Evolutionary conservation across 2,113 vertebrate genomes (phyloP).

Genomic region (Perca schrenkii): DNA sequence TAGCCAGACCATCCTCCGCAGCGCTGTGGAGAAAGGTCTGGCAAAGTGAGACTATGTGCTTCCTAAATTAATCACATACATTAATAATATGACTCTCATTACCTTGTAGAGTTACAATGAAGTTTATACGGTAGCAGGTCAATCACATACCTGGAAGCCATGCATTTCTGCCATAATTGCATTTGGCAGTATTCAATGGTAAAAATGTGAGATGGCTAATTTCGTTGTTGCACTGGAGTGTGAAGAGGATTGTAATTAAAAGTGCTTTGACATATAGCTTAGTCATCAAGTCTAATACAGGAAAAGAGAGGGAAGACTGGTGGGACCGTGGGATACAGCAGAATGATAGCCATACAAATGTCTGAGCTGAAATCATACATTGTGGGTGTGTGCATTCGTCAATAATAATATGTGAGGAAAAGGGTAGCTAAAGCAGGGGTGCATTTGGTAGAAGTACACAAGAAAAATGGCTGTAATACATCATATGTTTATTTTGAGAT

Average conservation of each 20-base stretch:
- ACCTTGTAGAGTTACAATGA: constrained; percentile 56
- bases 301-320: constrained; percentile 26
- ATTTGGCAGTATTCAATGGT: constrained; percentile 71
- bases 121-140: constrained; percentile 50
- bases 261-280: constrained; percentile 48
- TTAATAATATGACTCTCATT: constrained; percentile 46
- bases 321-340: constrained; percentile 11
- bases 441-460: not conserved
- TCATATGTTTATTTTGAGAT: constrained; percentile 9
- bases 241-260: constrained; percentile 72
- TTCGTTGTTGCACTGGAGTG: constrained; percentile 70
- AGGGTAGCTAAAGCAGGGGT: constrained; percentile 3
- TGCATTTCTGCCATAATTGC: constrained; percentile 68
- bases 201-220: constrained; percentile 64
- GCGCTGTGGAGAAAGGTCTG: no score
- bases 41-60: not conserved
- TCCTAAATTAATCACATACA: constrained; percentile 17
- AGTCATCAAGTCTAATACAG: constrained; percentile 59
- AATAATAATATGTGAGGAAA: constrained; percentile 19
- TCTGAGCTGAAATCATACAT: constrained; percentile 18
- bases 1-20: no score
- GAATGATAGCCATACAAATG: constrained; percentile 35
- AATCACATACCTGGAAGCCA: constrained; percentile 36
- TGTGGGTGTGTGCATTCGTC: constrained; percentile 33
- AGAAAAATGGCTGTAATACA: not conserved